Base-by-base conservation (phyloP, 2,797 vertebrate genomes). In the Chelmon rostratus region DNA sequence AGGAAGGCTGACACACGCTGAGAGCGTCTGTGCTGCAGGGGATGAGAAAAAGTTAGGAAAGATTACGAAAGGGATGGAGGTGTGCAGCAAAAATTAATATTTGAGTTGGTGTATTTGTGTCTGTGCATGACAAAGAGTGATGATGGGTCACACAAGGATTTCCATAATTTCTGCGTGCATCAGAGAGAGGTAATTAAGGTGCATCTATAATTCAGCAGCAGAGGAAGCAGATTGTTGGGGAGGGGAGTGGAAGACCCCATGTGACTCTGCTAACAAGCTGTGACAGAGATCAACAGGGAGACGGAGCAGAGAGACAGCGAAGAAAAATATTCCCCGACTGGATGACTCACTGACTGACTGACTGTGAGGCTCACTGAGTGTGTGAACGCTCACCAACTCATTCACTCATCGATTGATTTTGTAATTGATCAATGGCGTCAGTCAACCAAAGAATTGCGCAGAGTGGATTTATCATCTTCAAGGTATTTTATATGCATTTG, bases 141-240 rank as follows among this genome's bases (percentile, higher is more conserved):
- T 6, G 35, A 19, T n/a, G 69, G 37, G 82, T 84, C 84, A 81
- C 13, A 58, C 62, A 19, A 69, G 68, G 56, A 73, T 70, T 78
- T 70, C 62, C n/a, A 59, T 81, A 19, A 80, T 68, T 33, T 80
- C 16, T 68, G 37, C 21, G 46, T 31, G 81, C 73, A 62, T 84
- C 64, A 64, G 69, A 61, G 77, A 75, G 81, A 80, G 64, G 77
- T 92, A 88, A 93, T 94, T 87, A 92, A 86, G 71, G 74, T 56
- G 63, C 58, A 93, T 95, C 83, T 88, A 94, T 94, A 87, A 95
- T 94, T 94, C 80, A 94, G 4, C 70, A 91, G 88, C 72, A 70
- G 78, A 83, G 80, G 80, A 85, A 79, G 70, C 79, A 78, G 76
- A 76, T 77, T 65, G 84, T 59, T 25, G 56, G 58, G 71, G 31